A percentile compares a stretch with the other conserved stretches of the same genome.
Conservation (phyloP, 2,113 vertebrate species). For the Lampris megalopsis region DNA sequence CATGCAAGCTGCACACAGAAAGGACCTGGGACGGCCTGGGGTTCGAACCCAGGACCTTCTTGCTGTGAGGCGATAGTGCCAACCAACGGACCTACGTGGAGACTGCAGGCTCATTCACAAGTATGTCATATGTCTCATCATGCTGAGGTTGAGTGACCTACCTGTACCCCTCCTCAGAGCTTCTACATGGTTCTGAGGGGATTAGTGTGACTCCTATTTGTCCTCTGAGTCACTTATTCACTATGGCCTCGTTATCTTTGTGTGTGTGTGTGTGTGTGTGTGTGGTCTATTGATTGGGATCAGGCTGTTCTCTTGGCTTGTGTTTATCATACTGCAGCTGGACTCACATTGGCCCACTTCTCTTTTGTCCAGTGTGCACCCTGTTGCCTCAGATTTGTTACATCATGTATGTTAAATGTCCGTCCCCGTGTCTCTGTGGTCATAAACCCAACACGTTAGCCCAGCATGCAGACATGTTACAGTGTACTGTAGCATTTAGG, state of each 20-base stretch:
- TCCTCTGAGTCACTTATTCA: slow-evolving; percentile 3
- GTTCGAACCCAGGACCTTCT: too few species aligned
- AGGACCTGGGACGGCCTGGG: too few species aligned
- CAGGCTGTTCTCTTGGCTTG: slow-evolving; percentile 7
- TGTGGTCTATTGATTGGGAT: slow-evolving; percentile 9
- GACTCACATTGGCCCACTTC: slow-evolving; percentile 33
- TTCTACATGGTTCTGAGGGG: background rate
- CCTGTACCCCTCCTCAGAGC: background rate
- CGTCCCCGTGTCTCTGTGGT: background rate
- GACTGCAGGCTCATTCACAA: too few species aligned
- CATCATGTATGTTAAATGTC: slow-evolving; percentile 1
- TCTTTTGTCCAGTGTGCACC: slow-evolving; percentile 9
- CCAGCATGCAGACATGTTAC: background rate
- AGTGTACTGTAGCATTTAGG: background rate
- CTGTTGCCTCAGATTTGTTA: slow-evolving; percentile 30
- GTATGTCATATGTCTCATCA: too few species aligned
- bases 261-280: background rate
- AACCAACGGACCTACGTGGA: too few species aligned
- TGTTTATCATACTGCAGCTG: slow-evolving; percentile 15
- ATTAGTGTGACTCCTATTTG: slow-evolving; percentile 11
- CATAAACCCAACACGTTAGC: slow-evolving; percentile 21
- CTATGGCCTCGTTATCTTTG: slow-evolving; percentile 12
- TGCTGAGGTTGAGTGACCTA: too few species aligned
- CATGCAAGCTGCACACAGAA: too few species aligned
- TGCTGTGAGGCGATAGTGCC: too few species aligned